Conservation (phyloP, 2,797 vertebrate genomes). For the Tokudaia muenninki region DNA sequence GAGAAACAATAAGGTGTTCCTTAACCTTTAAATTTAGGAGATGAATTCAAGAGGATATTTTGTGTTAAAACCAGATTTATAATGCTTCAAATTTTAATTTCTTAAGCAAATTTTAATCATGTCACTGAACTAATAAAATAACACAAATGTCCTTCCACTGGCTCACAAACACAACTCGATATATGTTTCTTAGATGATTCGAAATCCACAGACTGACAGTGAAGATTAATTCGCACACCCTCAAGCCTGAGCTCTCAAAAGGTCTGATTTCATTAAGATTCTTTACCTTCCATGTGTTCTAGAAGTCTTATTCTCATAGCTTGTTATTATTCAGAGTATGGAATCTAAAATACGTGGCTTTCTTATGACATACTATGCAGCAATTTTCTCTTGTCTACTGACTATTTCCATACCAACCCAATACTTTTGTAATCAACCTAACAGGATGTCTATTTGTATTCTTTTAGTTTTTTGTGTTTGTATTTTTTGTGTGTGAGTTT, state of each 20-base stretch:
- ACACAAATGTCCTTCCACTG: background rate
- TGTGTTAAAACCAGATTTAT: constrained; percentile 7
- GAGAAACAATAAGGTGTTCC: background rate
- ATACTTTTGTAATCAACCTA: background rate
- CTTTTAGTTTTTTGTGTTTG: background rate
- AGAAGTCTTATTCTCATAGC: background rate
- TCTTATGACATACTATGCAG: background rate
- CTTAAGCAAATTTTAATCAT: constrained; percentile 54
- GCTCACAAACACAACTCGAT: no score
- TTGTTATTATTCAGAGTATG: background rate
- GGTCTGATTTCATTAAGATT: background rate
- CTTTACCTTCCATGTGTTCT: background rate
- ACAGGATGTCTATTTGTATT: background rate
- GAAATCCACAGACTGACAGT: background rate
- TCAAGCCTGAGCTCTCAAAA: background rate
- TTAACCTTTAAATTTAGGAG: constrained; percentile 4
- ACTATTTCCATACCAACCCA: background rate
- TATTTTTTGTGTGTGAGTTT: no score
- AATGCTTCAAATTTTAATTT: constrained; percentile 37
- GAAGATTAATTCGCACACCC: background rate
- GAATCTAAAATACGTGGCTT: background rate
- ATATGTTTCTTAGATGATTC: background rate
- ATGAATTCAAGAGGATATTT: constrained; percentile 22
- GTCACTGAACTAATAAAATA: background rate
- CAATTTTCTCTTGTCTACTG: background rate